Conservation (phyloP, 23 tunicate genomes). For the Ascidia mentula region DNA sequence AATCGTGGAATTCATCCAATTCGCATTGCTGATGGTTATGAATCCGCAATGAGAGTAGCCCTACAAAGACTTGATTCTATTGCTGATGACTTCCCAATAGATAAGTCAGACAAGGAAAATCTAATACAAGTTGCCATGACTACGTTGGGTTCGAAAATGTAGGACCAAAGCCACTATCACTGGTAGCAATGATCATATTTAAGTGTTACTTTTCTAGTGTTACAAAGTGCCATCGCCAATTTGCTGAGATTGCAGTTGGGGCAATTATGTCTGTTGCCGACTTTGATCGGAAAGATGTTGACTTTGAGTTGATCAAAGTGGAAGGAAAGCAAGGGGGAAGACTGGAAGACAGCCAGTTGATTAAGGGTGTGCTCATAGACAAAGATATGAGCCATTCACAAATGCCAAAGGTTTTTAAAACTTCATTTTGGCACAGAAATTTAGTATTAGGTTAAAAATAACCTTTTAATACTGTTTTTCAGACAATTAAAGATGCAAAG, state of each 20-base stretch:
- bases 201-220: constrained; percentile 49
- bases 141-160: constrained; percentile 97
- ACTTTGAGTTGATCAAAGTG: constrained; percentile 97
- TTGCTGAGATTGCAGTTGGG: constrained; percentile 97
- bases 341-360: constrained; percentile 89
- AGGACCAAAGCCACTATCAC: too few relatives aligned
- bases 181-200: too few relatives aligned
- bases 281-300: constrained; percentile 94
- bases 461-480: neutral
- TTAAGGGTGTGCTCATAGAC: constrained; percentile 98
- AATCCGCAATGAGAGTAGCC: constrained; percentile 93
- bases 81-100: constrained; percentile 86
- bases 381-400: constrained; percentile 99
- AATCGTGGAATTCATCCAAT: constrained; percentile 99
- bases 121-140: constrained; percentile 96
- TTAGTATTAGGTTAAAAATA: too few relatives aligned
- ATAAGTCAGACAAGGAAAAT: constrained; percentile 56
- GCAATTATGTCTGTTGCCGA: constrained; percentile 99
- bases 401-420: constrained; percentile 82
- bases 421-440: neutral
- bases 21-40: constrained; percentile 98
- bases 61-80: constrained; percentile 77
- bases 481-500: constrained; percentile 88
- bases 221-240: constrained; percentile 96
- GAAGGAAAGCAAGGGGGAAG: constrained; percentile 97